These are phyloP conservation scores for Drosophila nigricruria DNA, from an alignment of 2,888 invertebrate species.

Conservation along the genomic window DNA sequence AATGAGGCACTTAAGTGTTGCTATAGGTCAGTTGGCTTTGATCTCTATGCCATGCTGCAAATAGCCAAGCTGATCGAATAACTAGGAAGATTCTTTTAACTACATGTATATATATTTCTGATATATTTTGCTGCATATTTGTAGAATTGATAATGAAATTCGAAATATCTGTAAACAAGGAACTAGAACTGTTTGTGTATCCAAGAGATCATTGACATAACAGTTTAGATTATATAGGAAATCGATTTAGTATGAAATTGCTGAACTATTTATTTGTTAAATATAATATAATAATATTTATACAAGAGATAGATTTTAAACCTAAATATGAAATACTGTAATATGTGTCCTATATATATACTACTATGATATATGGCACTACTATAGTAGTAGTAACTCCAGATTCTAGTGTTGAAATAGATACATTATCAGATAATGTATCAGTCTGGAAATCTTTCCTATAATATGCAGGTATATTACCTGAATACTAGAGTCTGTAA, in stretches of 20 bases:
- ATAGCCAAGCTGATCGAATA: not conserved
- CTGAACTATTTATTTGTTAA: not conserved
- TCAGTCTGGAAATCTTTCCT: too few species aligned
- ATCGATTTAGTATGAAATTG: not conserved
- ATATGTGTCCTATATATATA: too few species aligned
- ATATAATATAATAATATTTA: not conserved
- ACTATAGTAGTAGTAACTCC: not conserved
- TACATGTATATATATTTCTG: not conserved
- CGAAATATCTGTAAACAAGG: not conserved
- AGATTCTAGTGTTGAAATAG: too few species aligned
- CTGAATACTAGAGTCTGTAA: too few species aligned
- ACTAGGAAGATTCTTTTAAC: too few species aligned
- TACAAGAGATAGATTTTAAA: not conserved
- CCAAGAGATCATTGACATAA: not conserved
- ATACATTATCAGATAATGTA: too few species aligned
- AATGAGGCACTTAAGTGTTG: constrained; percentile 31
- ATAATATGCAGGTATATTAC: too few species aligned
- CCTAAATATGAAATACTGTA: not conserved
- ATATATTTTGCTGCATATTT: not conserved
- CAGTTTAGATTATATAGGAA: not conserved
- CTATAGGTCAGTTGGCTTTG: constrained; percentile 47
- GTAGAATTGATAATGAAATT: not conserved
- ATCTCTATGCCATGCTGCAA: constrained; percentile 25
- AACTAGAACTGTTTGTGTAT: not conserved
- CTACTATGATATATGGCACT: too few species aligned